A percentile compares a stretch with the other conserved stretches of the same genome.
Conservation (phyloP, 1,140 invertebrate genomes). For the Bombus superbus region DNA sequence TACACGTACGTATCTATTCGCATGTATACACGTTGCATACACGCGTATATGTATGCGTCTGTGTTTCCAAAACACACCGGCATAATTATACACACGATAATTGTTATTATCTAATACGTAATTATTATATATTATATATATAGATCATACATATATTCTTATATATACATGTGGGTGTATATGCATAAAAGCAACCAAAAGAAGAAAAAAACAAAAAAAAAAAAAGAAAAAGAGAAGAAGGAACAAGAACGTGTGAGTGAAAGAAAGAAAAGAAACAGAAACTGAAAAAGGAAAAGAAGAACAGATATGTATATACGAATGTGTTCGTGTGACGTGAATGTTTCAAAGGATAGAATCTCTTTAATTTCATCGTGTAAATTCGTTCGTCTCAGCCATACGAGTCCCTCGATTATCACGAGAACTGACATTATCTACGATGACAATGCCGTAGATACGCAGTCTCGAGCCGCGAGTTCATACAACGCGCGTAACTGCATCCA, state of each 20-base stretch:
- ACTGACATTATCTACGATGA: neutral
- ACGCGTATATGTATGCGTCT: neutral
- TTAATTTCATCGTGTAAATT: neutral
- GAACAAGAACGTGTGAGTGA: neutral
- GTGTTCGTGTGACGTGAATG: neutral
- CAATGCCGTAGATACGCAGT: neutral
- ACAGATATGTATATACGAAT: conserved; percentile 5
- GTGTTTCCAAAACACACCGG: conserved; percentile 11
- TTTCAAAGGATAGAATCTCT: neutral
- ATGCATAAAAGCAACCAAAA: conserved; percentile 14
- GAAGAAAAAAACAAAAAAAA: neutral
- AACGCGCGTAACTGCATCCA: neutral
- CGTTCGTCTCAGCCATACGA: neutral
- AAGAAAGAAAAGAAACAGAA: neutral
- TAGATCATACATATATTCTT: conserved; percentile 38
- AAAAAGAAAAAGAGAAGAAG: neutral
- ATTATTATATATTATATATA: conserved; percentile 30
- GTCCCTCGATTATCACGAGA: neutral
- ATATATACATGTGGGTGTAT: conserved; percentile 41
- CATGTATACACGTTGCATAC: neutral
- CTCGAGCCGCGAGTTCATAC: neutral
- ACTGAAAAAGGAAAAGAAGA: neutral
- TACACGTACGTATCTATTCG: neutral
- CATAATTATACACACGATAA: conserved; percentile 29
- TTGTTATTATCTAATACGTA: conserved; percentile 32